Evolutionary conservation across 2,888 invertebrate genomes (phyloP), one percentile per base, ranked within the genome.

Genomic region (Drosophila formosana): DNA sequence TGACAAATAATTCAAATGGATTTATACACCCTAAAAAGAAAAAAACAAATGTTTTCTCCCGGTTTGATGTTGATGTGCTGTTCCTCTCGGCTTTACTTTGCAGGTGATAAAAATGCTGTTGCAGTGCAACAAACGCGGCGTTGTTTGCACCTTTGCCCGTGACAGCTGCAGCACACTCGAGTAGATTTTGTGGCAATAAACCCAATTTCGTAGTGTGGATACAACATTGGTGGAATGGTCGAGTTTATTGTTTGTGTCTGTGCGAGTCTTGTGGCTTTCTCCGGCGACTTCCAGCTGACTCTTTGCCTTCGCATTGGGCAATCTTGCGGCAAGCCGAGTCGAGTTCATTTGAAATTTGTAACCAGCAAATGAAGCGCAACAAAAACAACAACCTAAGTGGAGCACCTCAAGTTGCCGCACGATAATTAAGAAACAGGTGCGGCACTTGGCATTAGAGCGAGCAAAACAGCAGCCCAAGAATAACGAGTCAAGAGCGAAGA

Each of bases 311-410:
- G 4, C 34, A 34, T 43, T 60, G 68, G 34, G 34, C 34, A n/a
- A 39, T 43, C 66, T 34, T 11, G 32, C 7, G 32, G 32, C 7
- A 9, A 32, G 32, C 3, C 32, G 32, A 56, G 61, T 34, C 23
- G 70, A 82, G 75, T 85, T 82, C 67, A 78, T 80, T 82, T 71
- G 62, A 80, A 85, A 80, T 66, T 74, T 74, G 74, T 64, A 74
- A 66, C 60, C 50, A 37, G 60, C 60, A 74, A 77, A 76, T 76
- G 73, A 75, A 75, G 69, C 65, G 57, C 64, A 57, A 41, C 55
- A 28, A 41, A 39, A 55, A 60, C 7, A 34, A 23, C 50, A 32
- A 23, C 32, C 11, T 67, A 76, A 77, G 64, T 77, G 64, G 78
- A 66, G 66, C 75, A 76, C 50, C 77, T 72, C 55, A 66, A 62